Evolutionary conservation across 2,888 invertebrate species (phyloP), one percentile per base, ranked within the genome.

Genomic region (Ceriagrion tenellum): DNA sequence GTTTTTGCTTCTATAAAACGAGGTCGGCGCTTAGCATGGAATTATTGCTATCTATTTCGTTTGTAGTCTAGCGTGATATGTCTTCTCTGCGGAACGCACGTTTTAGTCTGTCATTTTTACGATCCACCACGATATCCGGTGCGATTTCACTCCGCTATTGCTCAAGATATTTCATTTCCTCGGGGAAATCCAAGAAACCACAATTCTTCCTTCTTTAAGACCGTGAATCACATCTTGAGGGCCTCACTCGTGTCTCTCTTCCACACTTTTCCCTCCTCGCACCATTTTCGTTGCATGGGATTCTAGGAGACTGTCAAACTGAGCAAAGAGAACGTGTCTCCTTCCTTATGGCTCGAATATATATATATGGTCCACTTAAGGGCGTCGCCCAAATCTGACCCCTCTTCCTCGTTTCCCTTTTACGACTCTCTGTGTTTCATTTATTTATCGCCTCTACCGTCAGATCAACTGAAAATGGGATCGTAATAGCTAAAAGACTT

Each of bases 271-370:
- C 47, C 26, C 69, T n/a, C 93, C n/a, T 30, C 13, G 18, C 30
- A 1, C 81, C 55, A 13, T 55, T 89, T 89, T 55, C 93, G 35
- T 93, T 47, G 63, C 47, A 63, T 26, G 93, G 74, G 30, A 59
- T 47, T 47, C 93, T 18, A n/a, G 12, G 47, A 74, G 69, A 93
- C 26, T 93, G 93, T 69, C 93, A 69, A 93, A 56, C 93, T 55
- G 93, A 93, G 69, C n/a, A 10, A 23, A 47, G 40, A 93, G 93
- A 63, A 69, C 93, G 93, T 93, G 93, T 74, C 93, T 26, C 40
- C 69, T 63, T 93, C 93, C 93, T 93, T 93, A 93, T 93, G 93
- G 55, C 93, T 13, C 26, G 93, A 93, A 93, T 93, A 93, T 93
- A 93, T 93, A 93, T 93, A 93, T 93, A 93, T 93, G 47, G 47